phyloP scores from a whole-genome alignment of 1,140 invertebrate genomes.

The Drusus annulatus region DNA sequence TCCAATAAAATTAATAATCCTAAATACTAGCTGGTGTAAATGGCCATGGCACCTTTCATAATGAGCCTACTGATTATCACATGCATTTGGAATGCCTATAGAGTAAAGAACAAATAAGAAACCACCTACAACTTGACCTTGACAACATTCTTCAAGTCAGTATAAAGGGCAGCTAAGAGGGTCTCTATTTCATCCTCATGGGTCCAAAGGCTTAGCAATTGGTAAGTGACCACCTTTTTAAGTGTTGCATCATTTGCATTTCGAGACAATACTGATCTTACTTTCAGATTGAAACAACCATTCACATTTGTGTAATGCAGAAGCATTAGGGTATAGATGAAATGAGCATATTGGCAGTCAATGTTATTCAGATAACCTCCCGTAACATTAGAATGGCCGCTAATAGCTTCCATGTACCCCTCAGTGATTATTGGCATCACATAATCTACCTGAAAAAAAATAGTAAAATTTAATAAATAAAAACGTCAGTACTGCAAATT shows the following conservation, averaged over 20 bases:
- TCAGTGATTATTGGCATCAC: constrained; percentile 68
- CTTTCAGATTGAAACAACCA: constrained; percentile 69
- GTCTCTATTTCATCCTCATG: constrained; percentile 62
- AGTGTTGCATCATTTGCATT: constrained; percentile 64
- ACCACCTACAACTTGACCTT: too few species aligned
- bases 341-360: constrained; percentile 69
- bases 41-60: too few species aligned
- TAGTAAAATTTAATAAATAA: background rate
- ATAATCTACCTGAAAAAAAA: constrained; percentile 67
- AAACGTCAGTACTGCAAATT: too few species aligned
- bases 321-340: constrained; percentile 68
- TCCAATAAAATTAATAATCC: too few species aligned
- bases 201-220: constrained; percentile 67
- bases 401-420: constrained; percentile 67
- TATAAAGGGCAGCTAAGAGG: constrained; percentile 34
- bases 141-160: too few species aligned
- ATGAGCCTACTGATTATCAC: too few species aligned
- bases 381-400: constrained; percentile 60
- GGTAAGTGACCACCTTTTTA: constrained; percentile 64
- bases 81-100: too few species aligned
- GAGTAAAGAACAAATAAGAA: too few species aligned
- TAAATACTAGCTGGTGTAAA: too few species aligned
- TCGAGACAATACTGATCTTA: constrained; percentile 66
- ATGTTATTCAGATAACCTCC: constrained; percentile 67
- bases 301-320: constrained; percentile 68